Evolutionary conservation across 1,140 invertebrate genomes (phyloP).

Genomic region (Nasonia vitripennis): DNA sequence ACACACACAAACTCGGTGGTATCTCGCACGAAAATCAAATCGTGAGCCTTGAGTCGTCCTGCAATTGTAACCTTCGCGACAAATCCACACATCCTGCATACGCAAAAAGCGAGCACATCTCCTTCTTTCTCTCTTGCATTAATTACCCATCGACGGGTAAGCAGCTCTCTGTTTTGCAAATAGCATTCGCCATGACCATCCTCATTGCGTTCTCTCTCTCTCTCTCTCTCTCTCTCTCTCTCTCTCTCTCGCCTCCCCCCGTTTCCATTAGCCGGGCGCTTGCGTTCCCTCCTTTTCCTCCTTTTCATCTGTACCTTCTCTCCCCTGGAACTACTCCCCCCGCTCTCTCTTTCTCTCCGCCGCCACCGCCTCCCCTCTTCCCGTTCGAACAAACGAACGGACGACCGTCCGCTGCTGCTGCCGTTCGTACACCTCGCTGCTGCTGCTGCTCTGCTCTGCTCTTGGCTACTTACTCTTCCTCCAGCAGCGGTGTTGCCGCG

Average conservation of each 20-base stretch:
- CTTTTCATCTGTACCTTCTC: conserved; percentile 56
- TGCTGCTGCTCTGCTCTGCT: conserved; percentile 35
- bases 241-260: conserved; percentile 50
- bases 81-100: no score
- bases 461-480: conserved; percentile 26
- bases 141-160: conserved; percentile 63
- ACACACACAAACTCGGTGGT: not conserved
- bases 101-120: not conserved
- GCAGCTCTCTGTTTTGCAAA: conserved; percentile 60
- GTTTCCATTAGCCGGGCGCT: conserved; percentile 53
- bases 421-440: conserved; percentile 23
- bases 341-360: conserved; percentile 42
- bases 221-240: conserved; percentile 23
- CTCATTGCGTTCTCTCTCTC: conserved; percentile 55
- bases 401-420: conserved; percentile 42
- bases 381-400: conserved; percentile 50
- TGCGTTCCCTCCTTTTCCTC: conserved; percentile 57
- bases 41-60: no score
- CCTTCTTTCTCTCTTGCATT: not conserved
- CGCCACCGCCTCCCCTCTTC: conserved; percentile 43
- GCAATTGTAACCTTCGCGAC: no score
- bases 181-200: conserved; percentile 65
- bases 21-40: not conserved
- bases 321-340: conserved; percentile 46
- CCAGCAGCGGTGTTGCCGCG: conserved; percentile 16